phyloP scores from a whole-genome alignment of 2,113 vertebrate genomes.

The Amphiprion ocellaris region DNA sequence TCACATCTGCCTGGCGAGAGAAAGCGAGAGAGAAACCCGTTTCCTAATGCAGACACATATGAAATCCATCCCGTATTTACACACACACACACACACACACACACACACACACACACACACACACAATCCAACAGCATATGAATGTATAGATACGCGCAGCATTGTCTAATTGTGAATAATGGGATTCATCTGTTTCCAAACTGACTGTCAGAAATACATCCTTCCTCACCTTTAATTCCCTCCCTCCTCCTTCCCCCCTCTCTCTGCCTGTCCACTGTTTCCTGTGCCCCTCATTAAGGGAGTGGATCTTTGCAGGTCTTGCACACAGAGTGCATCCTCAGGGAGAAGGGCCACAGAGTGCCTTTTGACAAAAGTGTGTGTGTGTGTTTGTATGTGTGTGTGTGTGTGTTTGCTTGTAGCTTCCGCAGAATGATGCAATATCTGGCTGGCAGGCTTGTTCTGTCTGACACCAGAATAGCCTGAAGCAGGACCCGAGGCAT shows the following conservation, averaged over 20 bases:
- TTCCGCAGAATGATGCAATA: slow-evolving; percentile 44
- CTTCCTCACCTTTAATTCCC: slow-evolving; percentile 16
- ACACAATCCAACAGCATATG: neutral
- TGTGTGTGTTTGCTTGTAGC: slow-evolving; percentile 32
- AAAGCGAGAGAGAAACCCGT: neutral
- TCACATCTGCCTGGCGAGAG: slow-evolving; percentile 55
- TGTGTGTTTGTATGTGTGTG: slow-evolving; percentile 17
- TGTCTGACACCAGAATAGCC: slow-evolving; percentile 58
- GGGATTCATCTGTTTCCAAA: slow-evolving; percentile 25
- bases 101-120: neutral
- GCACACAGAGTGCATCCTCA: slow-evolving; percentile 66
- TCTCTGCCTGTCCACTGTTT: slow-evolving; percentile 43
- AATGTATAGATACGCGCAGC: neutral
- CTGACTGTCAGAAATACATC: slow-evolving; percentile 21
- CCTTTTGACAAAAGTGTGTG: slow-evolving; percentile 35
- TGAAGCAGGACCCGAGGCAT: slow-evolving; percentile 33
- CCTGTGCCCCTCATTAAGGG: slow-evolving; percentile 65
- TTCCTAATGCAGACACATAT: slow-evolving; percentile 27
- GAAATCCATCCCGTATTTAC: neutral
- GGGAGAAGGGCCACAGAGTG: slow-evolving; percentile 60
- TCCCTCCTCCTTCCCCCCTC: neutral
- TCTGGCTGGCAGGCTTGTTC: slow-evolving; percentile 43
- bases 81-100: neutral
- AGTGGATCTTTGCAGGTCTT: slow-evolving; percentile 57
- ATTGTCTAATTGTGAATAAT: slow-evolving; percentile 13